A percentile compares a stretch with the other conserved stretches of the same genome.
phyloP scores from a whole-genome alignment of 2,113 vertebrate species.

The Meles meles region DNA sequence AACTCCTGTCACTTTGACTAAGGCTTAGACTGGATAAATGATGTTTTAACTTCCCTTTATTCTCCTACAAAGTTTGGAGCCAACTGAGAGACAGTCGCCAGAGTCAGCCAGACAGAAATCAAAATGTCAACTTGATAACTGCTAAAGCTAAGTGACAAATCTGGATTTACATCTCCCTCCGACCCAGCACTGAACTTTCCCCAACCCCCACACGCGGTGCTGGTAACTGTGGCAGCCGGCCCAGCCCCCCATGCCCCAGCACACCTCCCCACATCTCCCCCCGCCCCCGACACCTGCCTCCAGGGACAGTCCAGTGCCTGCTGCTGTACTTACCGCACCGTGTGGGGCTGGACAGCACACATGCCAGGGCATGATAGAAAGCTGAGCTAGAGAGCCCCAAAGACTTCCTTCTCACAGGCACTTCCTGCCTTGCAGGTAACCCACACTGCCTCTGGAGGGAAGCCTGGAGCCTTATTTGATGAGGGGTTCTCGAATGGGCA shows the following conservation, averaged over 20 bases:
- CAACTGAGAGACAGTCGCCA: background rate
- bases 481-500: background rate
- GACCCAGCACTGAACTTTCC: background rate
- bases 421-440: background rate
- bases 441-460: background rate
- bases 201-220: background rate
- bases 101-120: background rate
- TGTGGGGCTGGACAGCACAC: background rate
- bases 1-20: background rate
- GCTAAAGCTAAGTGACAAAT: background rate
- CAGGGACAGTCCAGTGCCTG: background rate
- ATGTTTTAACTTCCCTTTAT: background rate
- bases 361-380: background rate
- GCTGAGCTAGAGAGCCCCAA: background rate
- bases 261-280: too few species aligned
- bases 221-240: background rate
- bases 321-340: too few species aligned
- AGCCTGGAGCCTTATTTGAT: background rate
- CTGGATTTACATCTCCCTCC: background rate
- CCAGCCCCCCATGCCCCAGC: too few species aligned
- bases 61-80: background rate
- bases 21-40: background rate
- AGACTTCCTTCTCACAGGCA: background rate
- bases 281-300: accelerated
- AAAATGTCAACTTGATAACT: background rate